phyloP scores from a whole-genome alignment of 2,113 vertebrate species.

The Romanogobio albipinnatus region DNA sequence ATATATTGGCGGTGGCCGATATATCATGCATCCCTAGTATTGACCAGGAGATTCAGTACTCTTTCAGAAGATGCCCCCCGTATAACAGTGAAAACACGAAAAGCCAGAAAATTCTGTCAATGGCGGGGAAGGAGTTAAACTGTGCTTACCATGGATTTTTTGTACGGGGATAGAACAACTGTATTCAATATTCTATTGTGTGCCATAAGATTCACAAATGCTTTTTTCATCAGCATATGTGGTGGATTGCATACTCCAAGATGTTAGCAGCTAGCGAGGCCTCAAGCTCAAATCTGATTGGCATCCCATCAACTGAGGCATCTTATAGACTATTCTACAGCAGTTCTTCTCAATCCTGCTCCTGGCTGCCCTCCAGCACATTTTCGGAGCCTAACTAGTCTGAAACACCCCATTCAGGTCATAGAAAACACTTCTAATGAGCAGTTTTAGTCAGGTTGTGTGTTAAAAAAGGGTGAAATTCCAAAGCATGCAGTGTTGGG shows the following conservation, averaged over 20 bases:
- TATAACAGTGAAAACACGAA: too few relatives aligned
- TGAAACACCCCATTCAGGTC: neutral
- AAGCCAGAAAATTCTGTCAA: too few relatives aligned
- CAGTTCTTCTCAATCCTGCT: neutral
- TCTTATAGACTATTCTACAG: neutral
- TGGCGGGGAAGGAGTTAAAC: too few relatives aligned
- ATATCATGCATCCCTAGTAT: too few relatives aligned
- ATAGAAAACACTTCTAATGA: neutral
- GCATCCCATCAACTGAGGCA: too few relatives aligned
- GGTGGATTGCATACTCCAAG: neutral
- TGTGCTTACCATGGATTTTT: too few relatives aligned
- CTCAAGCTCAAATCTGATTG: constrained; percentile 2
- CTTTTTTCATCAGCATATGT: neutral
- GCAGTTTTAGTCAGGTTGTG: neutral
- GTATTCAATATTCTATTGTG: neutral
- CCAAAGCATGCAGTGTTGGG: neutral
- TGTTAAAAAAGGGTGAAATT: neutral
- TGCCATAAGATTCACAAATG: neutral
- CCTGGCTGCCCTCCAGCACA: neutral
- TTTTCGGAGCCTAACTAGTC: constrained; percentile 3
- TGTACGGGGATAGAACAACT: too few relatives aligned
- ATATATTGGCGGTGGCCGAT: too few relatives aligned
- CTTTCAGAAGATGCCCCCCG: too few relatives aligned
- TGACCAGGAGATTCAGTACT: too few relatives aligned
- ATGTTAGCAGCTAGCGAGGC: neutral